Evolutionary conservation across 1,140 invertebrate genomes (phyloP), one percentile per base, ranked within the genome.

Genomic region (Apis dorsata): DNA sequence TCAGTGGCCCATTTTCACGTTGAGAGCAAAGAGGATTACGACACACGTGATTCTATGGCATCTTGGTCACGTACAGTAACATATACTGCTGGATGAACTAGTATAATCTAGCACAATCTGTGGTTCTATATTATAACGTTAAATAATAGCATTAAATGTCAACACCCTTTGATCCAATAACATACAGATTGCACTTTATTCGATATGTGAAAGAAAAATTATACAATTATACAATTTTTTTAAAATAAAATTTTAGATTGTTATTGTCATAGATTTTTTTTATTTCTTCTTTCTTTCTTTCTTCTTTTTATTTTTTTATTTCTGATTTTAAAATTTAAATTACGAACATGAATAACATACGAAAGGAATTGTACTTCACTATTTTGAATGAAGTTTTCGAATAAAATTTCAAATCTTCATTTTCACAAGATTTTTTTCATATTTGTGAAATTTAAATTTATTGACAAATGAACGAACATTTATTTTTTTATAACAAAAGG

Each of bases 21-120:
- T 34, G 24, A 55, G 63, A 44, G 69, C 62, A 28, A 73, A 77
- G 19, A 44, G n/a, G 10, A 24, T 72, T 72, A 72, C 70, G 70
- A 72, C 70, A 72, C n/a, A 44, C 24, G 51, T 21, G 51, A 71
- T 44, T 9, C 69, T 71, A 71, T 53, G 21, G 15, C 69, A 24
- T 53, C n/a, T 53, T 44, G 13, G 69, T 8, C 21, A 24, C n/a
- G 34, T 21, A 44, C 34, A 11, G 65, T 70, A 70, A 51, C 21
- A 11, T 53, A 17, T 24, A n/a, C 24, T 15, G 69, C 51, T 28
- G n/a, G 24, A 49, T 71, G 28, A 71, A 71, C 70, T n/a, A 24
- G 34, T 69, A 44, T n/a, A 53, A 34, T 17, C 7, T 8, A 24
- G 2, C 62, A 63, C 24, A 17, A 28, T 17, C 15, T 63, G 15